Conservation (phyloP, 1,140 invertebrate species). For the Chironomus striatipennis region DNA sequence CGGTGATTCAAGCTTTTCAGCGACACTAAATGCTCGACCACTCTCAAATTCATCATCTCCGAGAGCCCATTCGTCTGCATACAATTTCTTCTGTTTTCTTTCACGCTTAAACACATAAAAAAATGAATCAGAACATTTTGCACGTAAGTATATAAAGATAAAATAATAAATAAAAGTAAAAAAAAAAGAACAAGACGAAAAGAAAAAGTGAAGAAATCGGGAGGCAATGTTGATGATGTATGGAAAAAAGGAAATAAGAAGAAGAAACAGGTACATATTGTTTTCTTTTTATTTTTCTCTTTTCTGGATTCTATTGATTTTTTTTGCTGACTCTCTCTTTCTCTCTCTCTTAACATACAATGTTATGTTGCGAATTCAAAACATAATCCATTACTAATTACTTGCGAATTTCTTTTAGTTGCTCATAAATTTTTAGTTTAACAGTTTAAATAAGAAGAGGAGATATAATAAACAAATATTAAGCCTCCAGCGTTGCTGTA, state of each 20-base stretch:
- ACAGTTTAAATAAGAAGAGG: neutral
- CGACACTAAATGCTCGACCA: slow-evolving; percentile 75
- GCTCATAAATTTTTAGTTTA: neutral
- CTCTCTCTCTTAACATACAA: no score
- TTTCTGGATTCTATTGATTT: slow-evolving; percentile 13
- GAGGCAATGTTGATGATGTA: neutral
- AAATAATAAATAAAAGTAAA: no score
- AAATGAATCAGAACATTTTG: slow-evolving; percentile 17
- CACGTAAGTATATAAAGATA: no score
- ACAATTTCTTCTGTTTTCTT: slow-evolving; percentile 81
- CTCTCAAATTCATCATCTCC: slow-evolving; percentile 89
- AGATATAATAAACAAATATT: neutral
- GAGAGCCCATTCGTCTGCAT: slow-evolving; percentile 84
- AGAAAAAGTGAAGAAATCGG: no score
- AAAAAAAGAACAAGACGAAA: no score
- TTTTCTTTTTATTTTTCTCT: neutral
- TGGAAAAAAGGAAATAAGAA: neutral
- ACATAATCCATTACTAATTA: no score
- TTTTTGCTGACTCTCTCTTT: neutral
- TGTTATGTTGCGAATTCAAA: no score
- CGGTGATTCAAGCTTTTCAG: slow-evolving; percentile 81
- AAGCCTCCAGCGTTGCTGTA: neutral
- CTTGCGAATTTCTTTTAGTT: no score
- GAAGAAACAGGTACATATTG: neutral
- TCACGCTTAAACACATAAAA: slow-evolving; percentile 64